Evolutionary conservation across 37 sponge, comb jelly and placozoan species (phyloP).

Genomic region (Bolinopsis microptera): DNA sequence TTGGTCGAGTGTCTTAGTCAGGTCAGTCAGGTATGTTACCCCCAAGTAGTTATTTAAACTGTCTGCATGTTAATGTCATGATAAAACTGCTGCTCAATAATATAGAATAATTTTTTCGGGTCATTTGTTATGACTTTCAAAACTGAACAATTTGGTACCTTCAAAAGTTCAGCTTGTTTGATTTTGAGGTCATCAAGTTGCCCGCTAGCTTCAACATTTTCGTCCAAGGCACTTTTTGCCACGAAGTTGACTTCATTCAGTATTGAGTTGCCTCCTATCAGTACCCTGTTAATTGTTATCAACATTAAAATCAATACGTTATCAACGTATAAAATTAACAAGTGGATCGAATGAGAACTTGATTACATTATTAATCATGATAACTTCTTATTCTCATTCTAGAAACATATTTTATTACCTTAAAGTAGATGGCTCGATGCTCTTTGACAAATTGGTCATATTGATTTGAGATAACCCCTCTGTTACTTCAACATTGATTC

Average conservation of each 20-base stretch:
- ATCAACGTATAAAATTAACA: too few relatives aligned
- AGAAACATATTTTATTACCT: too few relatives aligned
- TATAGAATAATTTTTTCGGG: too few relatives aligned
- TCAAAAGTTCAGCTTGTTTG: slow-evolving; percentile 41
- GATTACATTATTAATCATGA: too few relatives aligned
- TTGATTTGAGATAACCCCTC: slow-evolving; percentile 54
- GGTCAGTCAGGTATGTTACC: too few relatives aligned
- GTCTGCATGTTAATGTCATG: too few relatives aligned
- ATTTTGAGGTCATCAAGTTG: slow-evolving; percentile 1
- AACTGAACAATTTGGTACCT: slow-evolving; percentile 8
- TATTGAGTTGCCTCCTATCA: slow-evolving; percentile 54
- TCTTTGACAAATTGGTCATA: slow-evolving; percentile 63
- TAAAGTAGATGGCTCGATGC: slow-evolving; percentile 42
- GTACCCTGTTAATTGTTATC: background rate
- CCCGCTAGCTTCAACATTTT: slow-evolving; percentile 23
- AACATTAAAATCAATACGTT: too few relatives aligned
- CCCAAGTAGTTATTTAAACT: too few relatives aligned
- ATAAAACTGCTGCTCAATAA: too few relatives aligned
- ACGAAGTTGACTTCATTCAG: slow-evolving; percentile 57
- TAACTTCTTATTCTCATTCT: too few relatives aligned
- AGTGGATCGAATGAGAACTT: too few relatives aligned
- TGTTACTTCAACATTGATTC: slow-evolving; percentile 33
- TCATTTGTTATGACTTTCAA: too few relatives aligned
- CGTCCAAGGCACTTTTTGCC: slow-evolving; percentile 37
- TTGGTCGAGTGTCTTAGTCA: background rate